Conservation (phyloP, 1,140 invertebrate genomes). For the Anoplolepis gracilipes region DNA sequence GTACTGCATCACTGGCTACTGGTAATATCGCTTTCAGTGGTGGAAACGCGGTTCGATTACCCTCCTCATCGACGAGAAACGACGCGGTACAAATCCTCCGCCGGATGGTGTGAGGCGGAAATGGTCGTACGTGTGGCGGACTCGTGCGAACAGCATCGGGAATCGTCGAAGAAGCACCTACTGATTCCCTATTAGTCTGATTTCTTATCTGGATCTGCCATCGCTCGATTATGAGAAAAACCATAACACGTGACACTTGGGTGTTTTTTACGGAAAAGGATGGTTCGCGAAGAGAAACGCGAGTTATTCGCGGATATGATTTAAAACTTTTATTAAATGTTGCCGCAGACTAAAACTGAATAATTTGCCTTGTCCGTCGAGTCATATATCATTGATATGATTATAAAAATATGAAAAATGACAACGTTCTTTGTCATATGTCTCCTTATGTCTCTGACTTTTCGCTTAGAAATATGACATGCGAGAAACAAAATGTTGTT, state of each 20-base stretch:
- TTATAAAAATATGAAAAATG: background rate
- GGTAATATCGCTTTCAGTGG: slow-evolving; percentile 59
- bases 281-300: slow-evolving; percentile 5
- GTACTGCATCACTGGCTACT: slow-evolving; percentile 46
- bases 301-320: slow-evolving; percentile 19
- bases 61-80: slow-evolving; percentile 34
- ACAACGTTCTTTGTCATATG: background rate
- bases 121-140: slow-evolving; percentile 43
- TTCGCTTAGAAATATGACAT: background rate
- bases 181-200: slow-evolving; percentile 52
- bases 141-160: slow-evolving; percentile 23
- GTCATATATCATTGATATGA: too few relatives aligned
- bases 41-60: slow-evolving; percentile 55
- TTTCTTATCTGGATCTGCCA: slow-evolving; percentile 55
- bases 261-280: slow-evolving; percentile 17
- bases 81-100: slow-evolving; percentile 56
- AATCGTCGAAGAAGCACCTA: slow-evolving; percentile 28
- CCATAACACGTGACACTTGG: background rate
- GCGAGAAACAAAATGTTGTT: background rate
- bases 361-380: background rate
- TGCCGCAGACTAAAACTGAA: background rate
- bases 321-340: slow-evolving; percentile 41
- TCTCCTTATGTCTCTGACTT: slow-evolving; percentile 2
- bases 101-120: slow-evolving; percentile 26
- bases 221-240: background rate